Conservation (phyloP, 2,113 vertebrate species). For the Theristicus caerulescens region DNA sequence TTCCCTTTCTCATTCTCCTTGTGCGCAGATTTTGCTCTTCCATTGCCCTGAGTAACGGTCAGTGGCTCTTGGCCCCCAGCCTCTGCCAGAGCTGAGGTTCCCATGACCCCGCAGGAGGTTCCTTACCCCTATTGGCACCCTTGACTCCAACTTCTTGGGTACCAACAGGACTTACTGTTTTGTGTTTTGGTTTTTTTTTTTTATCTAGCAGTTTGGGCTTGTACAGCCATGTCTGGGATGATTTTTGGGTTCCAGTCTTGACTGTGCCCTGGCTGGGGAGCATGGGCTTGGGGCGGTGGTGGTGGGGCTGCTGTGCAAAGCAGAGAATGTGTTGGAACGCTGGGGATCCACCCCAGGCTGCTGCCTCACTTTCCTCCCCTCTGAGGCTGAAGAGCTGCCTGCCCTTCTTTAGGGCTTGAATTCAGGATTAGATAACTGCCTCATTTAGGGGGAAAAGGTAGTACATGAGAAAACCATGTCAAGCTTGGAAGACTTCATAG, state of each 20-base stretch:
- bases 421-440: not conserved
- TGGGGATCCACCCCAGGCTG: not conserved
- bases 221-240: not conserved
- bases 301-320: not conserved
- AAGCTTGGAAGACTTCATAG: not conserved
- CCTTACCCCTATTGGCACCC: not conserved
- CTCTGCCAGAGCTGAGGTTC: not conserved
- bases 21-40: not conserved
- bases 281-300: not conserved
- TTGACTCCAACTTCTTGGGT: not conserved
- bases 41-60: not conserved
- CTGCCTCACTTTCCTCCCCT: not conserved
- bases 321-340: not conserved
- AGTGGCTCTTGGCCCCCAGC: not conserved
- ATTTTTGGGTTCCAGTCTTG: not conserved
- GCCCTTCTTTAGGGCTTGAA: not conserved
- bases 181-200: not conserved
- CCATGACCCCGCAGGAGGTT: fast-evolving
- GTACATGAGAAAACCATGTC: not conserved
- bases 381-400: not conserved
- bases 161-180: not conserved
- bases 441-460: not conserved
- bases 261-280: not conserved
- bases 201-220: not conserved
- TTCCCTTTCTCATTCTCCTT: not conserved